Conservation (phyloP, 2,888 invertebrate genomes). For the Dastarcus helophoroides region DNA sequence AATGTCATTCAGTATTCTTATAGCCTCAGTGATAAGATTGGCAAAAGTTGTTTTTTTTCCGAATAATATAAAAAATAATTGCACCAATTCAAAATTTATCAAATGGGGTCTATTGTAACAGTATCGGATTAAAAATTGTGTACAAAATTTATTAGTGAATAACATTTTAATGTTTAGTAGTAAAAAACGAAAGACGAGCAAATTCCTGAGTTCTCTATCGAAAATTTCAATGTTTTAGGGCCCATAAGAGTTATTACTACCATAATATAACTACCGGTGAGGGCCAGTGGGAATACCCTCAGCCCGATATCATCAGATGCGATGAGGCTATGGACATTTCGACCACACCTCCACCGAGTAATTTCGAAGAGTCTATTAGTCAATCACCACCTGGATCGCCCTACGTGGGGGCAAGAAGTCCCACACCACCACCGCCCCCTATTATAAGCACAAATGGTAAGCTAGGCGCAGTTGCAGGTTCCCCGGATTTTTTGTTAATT, state of each 20-base stretch:
- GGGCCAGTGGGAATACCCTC: slow-evolving; percentile 55
- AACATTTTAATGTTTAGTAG: too few relatives aligned
- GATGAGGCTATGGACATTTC: slow-evolving; percentile 50
- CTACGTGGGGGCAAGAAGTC: slow-evolving; percentile 20
- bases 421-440: slow-evolving; percentile 29
- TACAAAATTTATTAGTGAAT: too few relatives aligned
- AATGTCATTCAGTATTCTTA: too few relatives aligned
- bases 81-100: too few relatives aligned
- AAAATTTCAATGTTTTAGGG: slow-evolving; percentile 39
- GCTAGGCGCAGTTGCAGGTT: not conserved
- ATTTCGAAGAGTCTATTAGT: slow-evolving; percentile 29
- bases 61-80: too few relatives aligned
- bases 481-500: too few relatives aligned
- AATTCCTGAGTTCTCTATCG: not conserved
- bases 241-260: slow-evolving; percentile 57
- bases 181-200: not conserved
- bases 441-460: slow-evolving; percentile 20
- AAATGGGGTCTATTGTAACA: too few relatives aligned
- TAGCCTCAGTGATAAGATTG: too few relatives aligned
- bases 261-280: slow-evolving; percentile 46
- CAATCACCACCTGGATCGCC: slow-evolving; percentile 28
- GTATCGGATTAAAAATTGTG: too few relatives aligned
- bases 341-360: slow-evolving; percentile 41
- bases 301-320: slow-evolving; percentile 37
- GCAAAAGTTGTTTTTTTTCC: too few relatives aligned